Base-by-base conservation (phyloP, 2,797 vertebrate species). In the Eulemur coronatus region DNA sequence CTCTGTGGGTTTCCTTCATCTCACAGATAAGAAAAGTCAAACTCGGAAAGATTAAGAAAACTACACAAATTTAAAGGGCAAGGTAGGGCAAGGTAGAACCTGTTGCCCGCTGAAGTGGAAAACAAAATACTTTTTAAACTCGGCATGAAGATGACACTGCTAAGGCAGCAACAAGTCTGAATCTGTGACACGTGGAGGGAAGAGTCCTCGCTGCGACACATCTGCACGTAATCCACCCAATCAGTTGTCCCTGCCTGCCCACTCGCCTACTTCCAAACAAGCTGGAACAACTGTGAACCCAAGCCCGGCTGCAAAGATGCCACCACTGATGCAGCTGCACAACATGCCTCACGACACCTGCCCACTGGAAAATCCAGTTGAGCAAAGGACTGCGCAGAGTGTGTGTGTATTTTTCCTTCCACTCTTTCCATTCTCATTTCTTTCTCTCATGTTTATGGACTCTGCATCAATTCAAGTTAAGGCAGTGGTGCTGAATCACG, bases 231-330 rank as follows among this genome's bases (percentile, higher is more conserved):
- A 55, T 80, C 96, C 67, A 72, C 84, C 48, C 82, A 7, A 50
- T 57, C 9, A 20, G 72, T 55, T 61, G 69, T 92, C 30, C 85
- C 43, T 33, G 17, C 10, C 26, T 81, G 24, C 26, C 75, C 57
- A 33, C 52, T 11, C 6, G 17, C 63, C 69, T 69, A 15, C 7
- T 85, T 35, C 41, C 86, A 86, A 94, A 88, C n/a, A 96, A 89
- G 28, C 33, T 43, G 2, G 50, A 96, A 95, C 55, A 72, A 88
- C 92, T 52, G 26, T 41, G n/a, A 91, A 50, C 81, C 90, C 3
- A 93, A 89, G 96, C 76, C 84, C 35, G 88, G 63, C 38, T 70
- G 46, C 82, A 63, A 30, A 46, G 89, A 81, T 13, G 46, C 67
- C 13, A 9, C 73, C 14, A 5, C 38, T 0, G 0, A 38, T n/a